phyloP scores from a whole-genome alignment of 2,113 vertebrate species.

The Lycaon pictus region DNA sequence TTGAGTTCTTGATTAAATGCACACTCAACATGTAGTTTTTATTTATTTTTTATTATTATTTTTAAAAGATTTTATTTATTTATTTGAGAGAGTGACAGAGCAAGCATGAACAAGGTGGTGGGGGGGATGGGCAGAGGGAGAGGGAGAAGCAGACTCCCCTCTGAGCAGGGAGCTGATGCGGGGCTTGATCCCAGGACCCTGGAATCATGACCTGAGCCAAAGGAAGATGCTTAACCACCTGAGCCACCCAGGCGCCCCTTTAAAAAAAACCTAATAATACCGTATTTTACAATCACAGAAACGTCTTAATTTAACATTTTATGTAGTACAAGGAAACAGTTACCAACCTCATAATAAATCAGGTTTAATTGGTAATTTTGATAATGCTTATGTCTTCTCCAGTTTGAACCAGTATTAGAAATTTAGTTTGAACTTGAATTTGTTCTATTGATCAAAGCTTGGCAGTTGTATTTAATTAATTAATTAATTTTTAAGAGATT shows the following conservation, averaged over 20 bases:
- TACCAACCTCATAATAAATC: not conserved
- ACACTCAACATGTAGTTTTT: not conserved
- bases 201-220: too few relatives aligned
- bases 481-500: not conserved
- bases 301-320: not conserved
- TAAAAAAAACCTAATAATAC: not conserved
- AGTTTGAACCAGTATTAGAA: not conserved
- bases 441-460: not conserved
- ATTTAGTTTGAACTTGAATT: slow-evolving; percentile 35
- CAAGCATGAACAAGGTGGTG: too few relatives aligned
- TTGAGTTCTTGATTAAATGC: slow-evolving; percentile 13
- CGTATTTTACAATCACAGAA: not conserved
- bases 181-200: too few relatives aligned
- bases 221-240: too few relatives aligned
- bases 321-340: not conserved
- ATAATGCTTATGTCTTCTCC: not conserved
- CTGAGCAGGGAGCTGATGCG: too few relatives aligned
- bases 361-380: not conserved
- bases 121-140: too few relatives aligned
- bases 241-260: not conserved
- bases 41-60: too few relatives aligned
- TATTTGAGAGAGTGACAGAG: too few relatives aligned
- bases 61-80: too few relatives aligned
- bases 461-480: not conserved
- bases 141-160: too few relatives aligned